These are phyloP conservation scores for Hiodon tergisus DNA, from an alignment of 2,113 vertebrate species.

Conservation along the genomic window DNA sequence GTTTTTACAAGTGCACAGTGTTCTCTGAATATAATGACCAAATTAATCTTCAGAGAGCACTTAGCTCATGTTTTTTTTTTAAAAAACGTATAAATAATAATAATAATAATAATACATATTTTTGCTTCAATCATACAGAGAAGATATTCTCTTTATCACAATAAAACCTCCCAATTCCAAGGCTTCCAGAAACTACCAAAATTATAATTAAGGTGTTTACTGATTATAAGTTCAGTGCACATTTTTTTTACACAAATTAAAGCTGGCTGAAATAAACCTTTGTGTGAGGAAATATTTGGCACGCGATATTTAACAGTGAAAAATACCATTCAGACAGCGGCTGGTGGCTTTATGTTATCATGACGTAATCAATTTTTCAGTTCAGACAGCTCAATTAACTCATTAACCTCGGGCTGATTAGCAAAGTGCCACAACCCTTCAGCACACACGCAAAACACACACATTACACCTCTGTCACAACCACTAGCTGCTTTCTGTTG, in stretches of 20 bases:
- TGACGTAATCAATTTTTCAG: slow-evolving; percentile 20
- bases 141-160: neutral
- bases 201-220: neutral
- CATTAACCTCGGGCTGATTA: slow-evolving; percentile 27
- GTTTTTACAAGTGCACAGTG: neutral
- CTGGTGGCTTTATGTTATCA: slow-evolving; percentile 8
- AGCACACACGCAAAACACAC: neutral
- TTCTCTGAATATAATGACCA: neutral
- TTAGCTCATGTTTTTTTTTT: too few species aligned
- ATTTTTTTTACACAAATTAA: slow-evolving; percentile 5
- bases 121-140: too few species aligned
- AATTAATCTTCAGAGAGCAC: too few species aligned
- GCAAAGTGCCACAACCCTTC: neutral
- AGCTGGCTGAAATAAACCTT: neutral
- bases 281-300: slow-evolving; percentile 7
- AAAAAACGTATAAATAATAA: too few species aligned
- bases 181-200: too few species aligned
- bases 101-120: too few species aligned
- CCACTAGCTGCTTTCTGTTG: slow-evolving; percentile 55
- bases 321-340: slow-evolving; percentile 3
- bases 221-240: neutral
- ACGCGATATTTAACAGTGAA: slow-evolving; percentile 12
- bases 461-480: neutral
- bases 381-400: slow-evolving; percentile 25
- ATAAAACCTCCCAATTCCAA: neutral